Evolutionary conservation across 2,797 vertebrate genomes (phyloP).

Genomic region (Clamator glandarius): DNA sequence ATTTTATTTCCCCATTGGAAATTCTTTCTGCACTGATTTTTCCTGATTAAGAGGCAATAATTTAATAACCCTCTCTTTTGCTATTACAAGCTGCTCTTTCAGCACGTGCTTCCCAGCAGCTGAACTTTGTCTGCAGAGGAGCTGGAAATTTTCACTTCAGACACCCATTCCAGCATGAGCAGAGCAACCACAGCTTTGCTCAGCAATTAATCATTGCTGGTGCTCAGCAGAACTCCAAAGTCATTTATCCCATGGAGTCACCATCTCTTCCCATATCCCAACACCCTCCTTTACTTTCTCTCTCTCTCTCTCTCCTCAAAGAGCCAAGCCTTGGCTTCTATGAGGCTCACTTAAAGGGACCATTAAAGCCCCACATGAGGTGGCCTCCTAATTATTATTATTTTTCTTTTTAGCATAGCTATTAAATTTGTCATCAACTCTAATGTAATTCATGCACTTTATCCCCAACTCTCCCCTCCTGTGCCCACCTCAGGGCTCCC

Average conservation of each 20-base stretch:
- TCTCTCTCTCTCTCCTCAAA: not conserved
- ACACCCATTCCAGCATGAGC: accelerated
- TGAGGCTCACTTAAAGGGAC: not conserved
- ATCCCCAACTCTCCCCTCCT: not conserved
- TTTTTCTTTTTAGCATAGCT: not conserved
- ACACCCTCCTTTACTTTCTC: not conserved
- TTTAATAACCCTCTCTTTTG: accelerated
- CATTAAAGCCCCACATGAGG: not conserved
- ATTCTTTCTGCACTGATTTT: not conserved
- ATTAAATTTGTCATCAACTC: not conserved
- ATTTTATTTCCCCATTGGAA: not conserved
- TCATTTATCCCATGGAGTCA: not conserved
- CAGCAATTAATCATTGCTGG: constrained; percentile 29
- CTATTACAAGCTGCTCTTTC: not conserved
- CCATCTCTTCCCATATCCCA: not conserved
- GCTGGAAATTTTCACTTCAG: not conserved
- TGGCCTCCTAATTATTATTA: not conserved
- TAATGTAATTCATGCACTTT: not conserved
- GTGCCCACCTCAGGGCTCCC: not conserved
- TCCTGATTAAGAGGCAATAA: not conserved
- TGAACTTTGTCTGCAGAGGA: not conserved
- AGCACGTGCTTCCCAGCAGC: accelerated
- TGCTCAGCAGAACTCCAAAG: not conserved
- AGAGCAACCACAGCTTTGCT: not conserved
- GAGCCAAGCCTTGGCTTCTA: not conserved